Conservation (phyloP, 1,140 invertebrate species). For the Oryctes rhinoceros region DNA sequence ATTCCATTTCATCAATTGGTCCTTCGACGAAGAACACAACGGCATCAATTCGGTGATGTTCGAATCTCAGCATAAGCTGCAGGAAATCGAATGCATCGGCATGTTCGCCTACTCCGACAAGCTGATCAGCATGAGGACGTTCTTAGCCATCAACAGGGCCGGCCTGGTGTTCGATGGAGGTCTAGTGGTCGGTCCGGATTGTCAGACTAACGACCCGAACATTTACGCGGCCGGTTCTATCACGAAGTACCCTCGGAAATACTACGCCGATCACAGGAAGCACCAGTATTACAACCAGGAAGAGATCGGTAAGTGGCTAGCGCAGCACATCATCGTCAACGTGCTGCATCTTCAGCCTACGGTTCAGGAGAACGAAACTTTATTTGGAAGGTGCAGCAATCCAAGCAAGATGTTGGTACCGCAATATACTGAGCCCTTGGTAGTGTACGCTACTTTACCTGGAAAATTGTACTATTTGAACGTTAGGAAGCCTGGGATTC, state of each 20-base stretch:
- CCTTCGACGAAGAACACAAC: constrained; percentile 43
- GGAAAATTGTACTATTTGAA: constrained; percentile 63
- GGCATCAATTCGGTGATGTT: constrained; percentile 57
- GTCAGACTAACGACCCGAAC: constrained; percentile 73
- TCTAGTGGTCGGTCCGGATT: constrained; percentile 73
- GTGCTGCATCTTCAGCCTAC: constrained; percentile 46
- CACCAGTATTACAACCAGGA: constrained; percentile 56
- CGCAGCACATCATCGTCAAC: constrained; percentile 51
- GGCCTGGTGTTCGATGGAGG: constrained; percentile 76
- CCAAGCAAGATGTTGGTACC: constrained; percentile 47
- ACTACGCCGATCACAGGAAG: constrained; percentile 59
- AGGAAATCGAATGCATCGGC: constrained; percentile 62
- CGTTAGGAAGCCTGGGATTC: constrained; percentile 61
- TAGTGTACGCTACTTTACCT: constrained; percentile 60
- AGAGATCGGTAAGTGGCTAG: constrained; percentile 54
- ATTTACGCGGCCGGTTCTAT: constrained; percentile 75
- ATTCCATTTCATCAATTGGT: constrained; percentile 55
- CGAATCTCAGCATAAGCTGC: constrained; percentile 60
- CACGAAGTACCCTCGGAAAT: constrained; percentile 67
- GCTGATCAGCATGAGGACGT: constrained; percentile 57
- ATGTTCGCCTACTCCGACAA: constrained; percentile 64
- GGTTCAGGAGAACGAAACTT: not conserved
- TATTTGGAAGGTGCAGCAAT: constrained; percentile 20
- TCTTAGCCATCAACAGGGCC: constrained; percentile 70
- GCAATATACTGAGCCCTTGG: constrained; percentile 57